Percentiles rank a stretch among this genome's conserved stretches.
These are phyloP conservation scores for Sebastes steindachneri DNA, from an alignment of 2,797 vertebrate species.

Conservation along the genomic window DNA sequence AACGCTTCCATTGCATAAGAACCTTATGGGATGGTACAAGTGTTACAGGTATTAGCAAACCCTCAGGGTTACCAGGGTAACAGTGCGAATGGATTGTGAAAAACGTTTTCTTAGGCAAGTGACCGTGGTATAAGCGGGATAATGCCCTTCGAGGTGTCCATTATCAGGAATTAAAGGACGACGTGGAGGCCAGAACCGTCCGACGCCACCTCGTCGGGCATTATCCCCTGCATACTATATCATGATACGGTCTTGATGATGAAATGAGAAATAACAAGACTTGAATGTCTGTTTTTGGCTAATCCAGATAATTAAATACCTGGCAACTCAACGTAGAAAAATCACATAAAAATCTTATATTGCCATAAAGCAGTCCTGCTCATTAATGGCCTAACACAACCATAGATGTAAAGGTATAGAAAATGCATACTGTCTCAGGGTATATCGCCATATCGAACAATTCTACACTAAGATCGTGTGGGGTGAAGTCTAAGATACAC, in stretches of 20 bases:
- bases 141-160: background rate
- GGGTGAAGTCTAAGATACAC: background rate
- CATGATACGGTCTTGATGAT: background rate
- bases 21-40: background rate
- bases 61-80: background rate
- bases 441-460: background rate
- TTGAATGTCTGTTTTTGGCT: background rate
- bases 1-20: background rate
- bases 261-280: background rate
- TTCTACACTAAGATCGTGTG: background rate
- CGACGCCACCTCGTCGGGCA: background rate
- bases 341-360: background rate
- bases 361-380: background rate
- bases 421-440: too few species aligned
- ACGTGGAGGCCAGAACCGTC: background rate
- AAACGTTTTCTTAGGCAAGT: background rate
- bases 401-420: background rate
- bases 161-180: background rate
- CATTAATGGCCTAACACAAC: background rate
- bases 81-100: background rate
- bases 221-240: background rate
- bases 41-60: background rate
- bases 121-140: background rate
- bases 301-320: background rate
- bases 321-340: background rate